Base-by-base conservation (phyloP, 2,113 vertebrate genomes). In the Hydrochoerus hydrochaeris region DNA sequence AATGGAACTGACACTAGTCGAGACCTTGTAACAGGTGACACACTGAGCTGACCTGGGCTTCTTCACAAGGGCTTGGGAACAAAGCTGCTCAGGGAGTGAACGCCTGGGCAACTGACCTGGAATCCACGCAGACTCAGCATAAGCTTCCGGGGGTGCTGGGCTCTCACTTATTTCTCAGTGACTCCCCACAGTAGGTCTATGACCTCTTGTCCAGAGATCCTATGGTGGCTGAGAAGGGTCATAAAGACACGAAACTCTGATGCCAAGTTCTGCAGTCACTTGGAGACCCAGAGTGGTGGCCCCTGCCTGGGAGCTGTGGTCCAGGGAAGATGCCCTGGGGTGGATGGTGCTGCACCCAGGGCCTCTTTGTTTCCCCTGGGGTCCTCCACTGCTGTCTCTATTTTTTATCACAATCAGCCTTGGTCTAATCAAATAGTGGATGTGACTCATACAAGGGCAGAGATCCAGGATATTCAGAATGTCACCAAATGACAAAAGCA, bases 361-460 rank as follows among this genome's bases (percentile, higher is more conserved):
- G 1, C 9, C 35, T 46, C 3, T 38, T 32, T 19, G 11, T 26
- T 52, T 20, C 13, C 13, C 54, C 3, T 0, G 0, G 0, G 0
- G 81, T 1, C 26, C 22, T 30, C 73, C 7, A 3, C 41, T 14
- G 57, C 7, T 69, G 22, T 44, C 0, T 11, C 14, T 82, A 5
- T 75, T 26, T 46, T n/a, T 52, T 19, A 73, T 93, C 46, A 3
- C 1, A 11, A 7, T 69, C 4, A 60, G 75, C 58, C 28, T 60
- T 7, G 9, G 32, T 10, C 8, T 3, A 30, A 9, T 77, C n/a
- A 7, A 19, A 20, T 0, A 2, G 32, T 35, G 22, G 14, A 4
- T 0, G 1, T 5, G 19, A 30, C 4, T 46, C 11, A 7, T 0
- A 19, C 30, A 41, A 5, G 1, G 5, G 9, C 2, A 0, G 4